These are phyloP conservation scores for Xiphophorus couchianus DNA, from an alignment of 2,113 vertebrate genomes.

Conservation along the genomic window DNA sequence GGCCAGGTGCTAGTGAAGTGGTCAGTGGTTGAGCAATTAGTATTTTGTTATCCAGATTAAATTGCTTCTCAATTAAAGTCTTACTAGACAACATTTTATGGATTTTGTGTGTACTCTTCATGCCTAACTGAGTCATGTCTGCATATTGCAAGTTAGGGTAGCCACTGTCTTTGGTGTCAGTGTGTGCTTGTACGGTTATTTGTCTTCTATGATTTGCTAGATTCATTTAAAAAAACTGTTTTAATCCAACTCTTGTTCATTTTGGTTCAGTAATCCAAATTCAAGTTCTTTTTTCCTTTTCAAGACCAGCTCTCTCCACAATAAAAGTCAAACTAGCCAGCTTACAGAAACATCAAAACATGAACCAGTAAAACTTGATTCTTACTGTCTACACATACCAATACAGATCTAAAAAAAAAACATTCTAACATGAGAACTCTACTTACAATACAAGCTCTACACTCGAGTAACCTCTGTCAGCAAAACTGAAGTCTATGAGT, in stretches of 20 bases:
- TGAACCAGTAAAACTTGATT: constrained; percentile 1
- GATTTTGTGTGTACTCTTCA: too few relatives aligned
- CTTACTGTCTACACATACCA: not conserved
- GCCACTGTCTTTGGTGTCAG: too few relatives aligned
- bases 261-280: not conserved
- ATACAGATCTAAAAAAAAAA: not conserved
- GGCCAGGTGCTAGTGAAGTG: too few relatives aligned
- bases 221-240: not conserved
- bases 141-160: too few relatives aligned
- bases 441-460: constrained; percentile 31
- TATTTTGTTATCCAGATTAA: too few relatives aligned
- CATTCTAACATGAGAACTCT: not conserved
- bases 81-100: too few relatives aligned
- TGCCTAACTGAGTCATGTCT: too few relatives aligned
- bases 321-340: not conserved
- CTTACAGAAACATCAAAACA: constrained; percentile 1
- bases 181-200: not conserved
- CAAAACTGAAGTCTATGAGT: constrained; percentile 36
- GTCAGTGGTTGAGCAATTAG: too few relatives aligned
- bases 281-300: not conserved
- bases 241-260: not conserved
- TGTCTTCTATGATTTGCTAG: not conserved
- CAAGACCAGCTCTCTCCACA: too few relatives aligned
- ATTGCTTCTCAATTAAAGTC: too few relatives aligned
- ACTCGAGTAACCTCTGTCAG: constrained; percentile 32